Conservation (phyloP, 37 sponge, comb jelly and placozoan species). For the Mnemiopsis leidyi region DNA sequence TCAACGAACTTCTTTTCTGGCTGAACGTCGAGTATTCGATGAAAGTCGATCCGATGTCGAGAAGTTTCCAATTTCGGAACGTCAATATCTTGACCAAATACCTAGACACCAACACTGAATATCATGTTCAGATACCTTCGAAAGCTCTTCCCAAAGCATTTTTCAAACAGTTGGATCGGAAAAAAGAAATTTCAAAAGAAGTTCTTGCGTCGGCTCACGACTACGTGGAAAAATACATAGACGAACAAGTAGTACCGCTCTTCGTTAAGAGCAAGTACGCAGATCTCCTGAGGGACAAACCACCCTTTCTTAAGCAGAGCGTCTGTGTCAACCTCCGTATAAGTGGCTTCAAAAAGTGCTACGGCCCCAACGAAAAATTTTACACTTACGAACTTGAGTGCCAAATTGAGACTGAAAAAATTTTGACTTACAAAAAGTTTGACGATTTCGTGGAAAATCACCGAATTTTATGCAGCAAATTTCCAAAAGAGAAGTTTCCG, state of each 20-base stretch:
- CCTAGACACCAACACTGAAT: constrained; percentile 60
- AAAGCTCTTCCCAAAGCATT: constrained; percentile 60
- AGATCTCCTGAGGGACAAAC: constrained; percentile 17
- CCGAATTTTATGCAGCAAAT: constrained; percentile 23
- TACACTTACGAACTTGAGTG: constrained; percentile 58
- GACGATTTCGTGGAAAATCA: constrained; percentile 61
- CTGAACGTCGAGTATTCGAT: constrained; percentile 54
- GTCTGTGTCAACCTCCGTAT: constrained; percentile 18
- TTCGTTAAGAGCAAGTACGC: constrained; percentile 63
- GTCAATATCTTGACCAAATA: constrained; percentile 52
- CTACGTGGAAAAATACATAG: constrained; percentile 53
- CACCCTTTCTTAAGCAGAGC: not conserved
- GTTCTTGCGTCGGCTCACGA: constrained; percentile 53
- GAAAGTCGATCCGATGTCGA: constrained; percentile 30
- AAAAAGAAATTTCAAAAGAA: constrained; percentile 43
- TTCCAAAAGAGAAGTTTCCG: constrained; percentile 61
- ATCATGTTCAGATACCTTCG: constrained; percentile 58
- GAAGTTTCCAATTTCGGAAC: constrained; percentile 54
- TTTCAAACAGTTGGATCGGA: constrained; percentile 41
- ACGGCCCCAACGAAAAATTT: not conserved
- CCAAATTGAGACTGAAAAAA: constrained; percentile 26
- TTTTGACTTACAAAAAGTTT: constrained; percentile 25
- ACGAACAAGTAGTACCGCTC: constrained; percentile 47
- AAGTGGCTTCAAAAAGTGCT: constrained; percentile 56
- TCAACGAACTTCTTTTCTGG: constrained; percentile 60